Evolutionary conservation across 1,140 invertebrate species (phyloP), one percentile per base, ranked within the genome.

Genomic region (Meloidogyne exigua): DNA sequence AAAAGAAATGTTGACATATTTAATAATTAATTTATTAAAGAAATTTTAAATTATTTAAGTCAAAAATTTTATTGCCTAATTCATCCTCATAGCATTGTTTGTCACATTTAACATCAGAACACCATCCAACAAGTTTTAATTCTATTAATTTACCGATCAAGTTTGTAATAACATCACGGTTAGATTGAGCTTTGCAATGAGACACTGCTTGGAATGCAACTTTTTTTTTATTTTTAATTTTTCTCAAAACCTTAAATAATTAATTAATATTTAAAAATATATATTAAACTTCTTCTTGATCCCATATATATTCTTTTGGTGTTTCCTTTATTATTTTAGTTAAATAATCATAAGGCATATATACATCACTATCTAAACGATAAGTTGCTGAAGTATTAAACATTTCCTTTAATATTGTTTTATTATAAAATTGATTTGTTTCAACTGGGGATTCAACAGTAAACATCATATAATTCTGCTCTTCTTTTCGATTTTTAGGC

Each of bases 1-100:
- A 92, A 83, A 93, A 93, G 77, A 91, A 89, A 83, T 92, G 73
- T 23, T 65, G 11, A n/a, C n/a, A 15, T 18, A 69, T 75, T 2
- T n/a, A 7, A 44, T 15, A 1, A 44, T 44, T 32, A 3, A 32
- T n/a, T n/a, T n/a, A n/a, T n/a, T n/a, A 18, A 44, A 15, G 0
- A 39, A 39, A 39, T 39, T 39, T n/a, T n/a, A n/a, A n/a, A n/a
- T n/a, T n/a, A n/a, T n/a, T n/a, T n/a, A n/a, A 39, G 10, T 39
- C 10, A 39, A 39, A 39, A 39, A 39, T 39, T 7, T 10, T 32
- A 32, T 3, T n/a, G 26, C 70, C 70, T 21, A 72, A 62, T 23
- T 49, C n/a, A 2, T 13, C 13, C 12, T 44, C 21, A 63, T 44
- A 72, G 26, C 70, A 72, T 36, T 72, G 32, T 11, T 49, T 0